Evolutionary conservation across 2,888 invertebrate species (phyloP).

Genomic region (Drosophila paracracens): DNA sequence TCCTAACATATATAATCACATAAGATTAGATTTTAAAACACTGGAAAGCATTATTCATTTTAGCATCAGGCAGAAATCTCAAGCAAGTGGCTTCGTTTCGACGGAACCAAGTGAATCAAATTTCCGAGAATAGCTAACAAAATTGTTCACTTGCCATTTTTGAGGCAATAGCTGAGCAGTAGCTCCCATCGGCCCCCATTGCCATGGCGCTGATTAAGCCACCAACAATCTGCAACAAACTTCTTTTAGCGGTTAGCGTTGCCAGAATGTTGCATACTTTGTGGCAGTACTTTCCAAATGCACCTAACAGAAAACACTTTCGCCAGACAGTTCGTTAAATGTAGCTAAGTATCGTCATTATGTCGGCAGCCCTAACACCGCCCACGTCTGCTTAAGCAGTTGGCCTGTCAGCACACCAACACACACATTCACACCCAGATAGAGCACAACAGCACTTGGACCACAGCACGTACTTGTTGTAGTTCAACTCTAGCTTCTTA

Average conservation of each 20-base stretch:
- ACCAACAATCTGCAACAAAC: background rate
- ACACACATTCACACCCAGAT: slow-evolving; percentile 4
- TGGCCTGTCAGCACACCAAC: slow-evolving; percentile 39
- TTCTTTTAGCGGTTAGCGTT: background rate
- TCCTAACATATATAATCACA: background rate
- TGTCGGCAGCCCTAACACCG: slow-evolving; percentile 1
- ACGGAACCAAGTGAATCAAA: background rate
- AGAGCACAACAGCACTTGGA: background rate
- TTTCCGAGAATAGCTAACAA: background rate
- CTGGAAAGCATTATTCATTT: background rate
- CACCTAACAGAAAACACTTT: slow-evolving; percentile 20
- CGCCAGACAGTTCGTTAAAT: slow-evolving; percentile 35
- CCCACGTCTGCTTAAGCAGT: slow-evolving; percentile 11
- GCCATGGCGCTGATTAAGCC: background rate
- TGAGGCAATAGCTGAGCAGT: background rate
- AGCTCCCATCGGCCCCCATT: background rate
- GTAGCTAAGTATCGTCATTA: slow-evolving; percentile 34
- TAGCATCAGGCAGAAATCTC: background rate
- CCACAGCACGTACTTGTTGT: slow-evolving; percentile 28
- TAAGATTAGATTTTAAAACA: background rate
- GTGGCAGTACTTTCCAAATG: slow-evolving; percentile 26
- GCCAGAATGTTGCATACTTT: slow-evolving; percentile 47
- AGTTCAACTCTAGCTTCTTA: slow-evolving; percentile 32
- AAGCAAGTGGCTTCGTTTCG: background rate
- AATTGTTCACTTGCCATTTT: background rate